phyloP scores from a whole-genome alignment of 2,888 invertebrate genomes.

The Drosophila eohydei region DNA sequence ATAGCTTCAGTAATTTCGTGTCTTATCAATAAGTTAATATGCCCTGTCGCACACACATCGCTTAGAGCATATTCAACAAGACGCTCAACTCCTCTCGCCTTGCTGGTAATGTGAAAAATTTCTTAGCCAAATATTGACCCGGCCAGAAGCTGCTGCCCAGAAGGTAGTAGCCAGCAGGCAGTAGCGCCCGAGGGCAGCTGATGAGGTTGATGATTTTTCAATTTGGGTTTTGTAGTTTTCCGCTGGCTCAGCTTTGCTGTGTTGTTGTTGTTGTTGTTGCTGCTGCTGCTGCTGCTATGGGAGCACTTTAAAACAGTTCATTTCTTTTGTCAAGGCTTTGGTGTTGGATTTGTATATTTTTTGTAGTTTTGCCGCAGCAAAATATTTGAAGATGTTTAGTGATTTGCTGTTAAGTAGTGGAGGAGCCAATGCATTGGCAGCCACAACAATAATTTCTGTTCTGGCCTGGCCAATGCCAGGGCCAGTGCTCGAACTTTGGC shows the following conservation, averaged over 20 bases:
- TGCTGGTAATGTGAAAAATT: constrained; percentile 82
- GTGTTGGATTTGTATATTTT: constrained; percentile 40
- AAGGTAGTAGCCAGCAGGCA: constrained; percentile 25
- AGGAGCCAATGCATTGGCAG: constrained; percentile 5
- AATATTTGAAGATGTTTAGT: constrained; percentile 81
- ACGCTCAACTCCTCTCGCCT: constrained; percentile 56
- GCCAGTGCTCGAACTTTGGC: constrained; percentile 36
- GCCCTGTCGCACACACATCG: not conserved
- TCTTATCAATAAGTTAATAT: not conserved
- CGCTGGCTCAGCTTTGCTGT: constrained; percentile 49
- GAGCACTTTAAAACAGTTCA: constrained; percentile 82
- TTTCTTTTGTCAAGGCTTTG: constrained; percentile 77
- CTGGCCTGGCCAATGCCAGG: constrained; percentile 57
- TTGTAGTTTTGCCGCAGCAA: constrained; percentile 73
- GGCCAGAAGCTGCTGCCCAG: constrained; percentile 37
- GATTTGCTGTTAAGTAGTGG: constrained; percentile 81
- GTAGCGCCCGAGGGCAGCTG: constrained; percentile 33
- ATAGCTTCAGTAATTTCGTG: not conserved
- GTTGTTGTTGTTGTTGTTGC: constrained; percentile 10
- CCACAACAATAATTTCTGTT: constrained; percentile 59
- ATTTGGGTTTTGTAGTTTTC: constrained; percentile 81
- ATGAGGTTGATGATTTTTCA: constrained; percentile 76
- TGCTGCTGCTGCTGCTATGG: constrained; percentile 41
- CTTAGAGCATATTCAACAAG: constrained; percentile 42
- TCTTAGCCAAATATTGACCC: constrained; percentile 83